phyloP scores from a whole-genome alignment of 1,140 invertebrate species.

The Trichomalopsis sarcophagae region DNA sequence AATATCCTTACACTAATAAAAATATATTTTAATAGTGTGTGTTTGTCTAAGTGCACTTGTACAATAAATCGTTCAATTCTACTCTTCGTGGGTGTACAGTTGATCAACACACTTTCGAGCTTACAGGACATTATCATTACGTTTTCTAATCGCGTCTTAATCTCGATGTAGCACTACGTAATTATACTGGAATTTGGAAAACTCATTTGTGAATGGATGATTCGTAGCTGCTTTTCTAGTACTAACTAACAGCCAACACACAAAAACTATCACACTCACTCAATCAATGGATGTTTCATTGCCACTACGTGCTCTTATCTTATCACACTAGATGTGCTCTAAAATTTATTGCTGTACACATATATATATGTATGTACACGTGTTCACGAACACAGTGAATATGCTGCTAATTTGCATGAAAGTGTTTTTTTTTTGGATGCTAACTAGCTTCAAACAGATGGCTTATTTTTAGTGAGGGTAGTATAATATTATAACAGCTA shows the following conservation, averaged over 20 bases:
- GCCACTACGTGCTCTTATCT: constrained; percentile 39
- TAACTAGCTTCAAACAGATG: not conserved
- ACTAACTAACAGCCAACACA: constrained; percentile 16
- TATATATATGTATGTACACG: constrained; percentile 1
- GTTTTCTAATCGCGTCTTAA: not conserved
- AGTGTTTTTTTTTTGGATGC: not conserved
- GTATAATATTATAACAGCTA: no score
- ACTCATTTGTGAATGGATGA: not conserved
- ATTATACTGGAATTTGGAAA: no score
- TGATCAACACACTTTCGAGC: not conserved
- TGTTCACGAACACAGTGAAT: constrained; percentile 18
- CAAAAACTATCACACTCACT: constrained; percentile 29
- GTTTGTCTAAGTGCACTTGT: no score
- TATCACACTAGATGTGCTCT: constrained; percentile 42
- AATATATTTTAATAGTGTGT: no score
- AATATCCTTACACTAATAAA: no score
- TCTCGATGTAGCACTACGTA: not conserved
- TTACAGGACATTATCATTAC: not conserved
- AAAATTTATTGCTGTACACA: constrained; percentile 33
- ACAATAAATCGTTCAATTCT: no score
- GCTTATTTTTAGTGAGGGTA: no score
- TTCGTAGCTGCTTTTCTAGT: constrained; percentile 3
- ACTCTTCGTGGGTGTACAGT: not conserved
- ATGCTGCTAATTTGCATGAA: constrained; percentile 13
- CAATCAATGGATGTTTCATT: constrained; percentile 9